Evolutionary conservation across 2,888 invertebrate genomes (phyloP).

Genomic region (Anoplius nigerrimus): DNA sequence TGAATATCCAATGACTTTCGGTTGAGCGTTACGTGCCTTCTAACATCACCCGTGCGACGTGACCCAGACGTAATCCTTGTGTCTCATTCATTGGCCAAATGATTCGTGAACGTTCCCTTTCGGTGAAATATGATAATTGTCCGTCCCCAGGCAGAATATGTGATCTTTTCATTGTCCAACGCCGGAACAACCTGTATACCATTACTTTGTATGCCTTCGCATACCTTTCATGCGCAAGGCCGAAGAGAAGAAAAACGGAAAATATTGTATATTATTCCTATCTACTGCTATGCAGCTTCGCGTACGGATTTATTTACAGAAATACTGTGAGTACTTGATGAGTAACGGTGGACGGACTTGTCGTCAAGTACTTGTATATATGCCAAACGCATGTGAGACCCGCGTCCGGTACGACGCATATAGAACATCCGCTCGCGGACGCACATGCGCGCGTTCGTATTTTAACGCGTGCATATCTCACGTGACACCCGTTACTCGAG

Average conservation of each 20-base stretch:
- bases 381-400: slow-evolving; percentile 24
- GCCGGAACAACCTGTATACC: no score
- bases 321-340: slow-evolving; percentile 52
- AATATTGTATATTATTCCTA: no score
- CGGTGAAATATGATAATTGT: no score
- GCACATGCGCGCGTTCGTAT: background rate
- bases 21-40: slow-evolving; percentile 24
- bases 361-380: slow-evolving; percentile 55
- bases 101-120: background rate
- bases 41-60: background rate
- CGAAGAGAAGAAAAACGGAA: no score
- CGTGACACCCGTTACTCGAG: no score
- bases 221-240: no score
- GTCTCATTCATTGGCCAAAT: slow-evolving; percentile 1
- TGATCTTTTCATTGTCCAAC: no score
- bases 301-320: slow-evolving; percentile 57
- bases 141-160: no score
- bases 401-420: slow-evolving; percentile 69
- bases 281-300: no score
- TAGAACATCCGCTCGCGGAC: slow-evolving; percentile 65
- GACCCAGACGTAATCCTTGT: slow-evolving; percentile 23
- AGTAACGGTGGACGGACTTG: slow-evolving; percentile 21
- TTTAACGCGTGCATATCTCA: no score
- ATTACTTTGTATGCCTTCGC: no score
- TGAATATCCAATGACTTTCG: slow-evolving; percentile 50